Conservation (phyloP, 2,113 vertebrate genomes). For the Ameiurus melas region DNA sequence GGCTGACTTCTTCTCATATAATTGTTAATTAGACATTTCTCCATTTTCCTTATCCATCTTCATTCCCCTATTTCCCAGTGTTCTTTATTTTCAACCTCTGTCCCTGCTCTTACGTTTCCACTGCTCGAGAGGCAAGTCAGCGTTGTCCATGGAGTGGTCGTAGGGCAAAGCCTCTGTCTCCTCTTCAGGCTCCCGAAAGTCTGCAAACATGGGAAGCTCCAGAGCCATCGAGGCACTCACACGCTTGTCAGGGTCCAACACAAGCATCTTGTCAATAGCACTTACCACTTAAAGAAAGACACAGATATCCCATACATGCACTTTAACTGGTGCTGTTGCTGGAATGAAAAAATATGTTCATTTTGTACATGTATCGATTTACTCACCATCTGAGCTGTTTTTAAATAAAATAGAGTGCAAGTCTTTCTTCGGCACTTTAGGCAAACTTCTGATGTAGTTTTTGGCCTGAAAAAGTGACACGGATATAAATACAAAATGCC, state of each 20-base stretch:
- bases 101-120: slow-evolving; percentile 86
- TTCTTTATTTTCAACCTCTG: neutral
- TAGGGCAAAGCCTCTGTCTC: slow-evolving; percentile 86
- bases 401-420: slow-evolving; percentile 82
- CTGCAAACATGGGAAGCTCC: slow-evolving; percentile 83
- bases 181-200: slow-evolving; percentile 84
- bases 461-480: slow-evolving; percentile 78
- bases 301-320: neutral
- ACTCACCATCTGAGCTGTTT: slow-evolving; percentile 82
- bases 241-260: slow-evolving; percentile 87
- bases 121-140: slow-evolving; percentile 84
- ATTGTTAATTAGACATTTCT: neutral
- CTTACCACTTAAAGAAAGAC: slow-evolving; percentile 75
- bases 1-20: neutral
- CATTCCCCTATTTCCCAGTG: neutral
- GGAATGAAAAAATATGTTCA: neutral
- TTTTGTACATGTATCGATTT: neutral
- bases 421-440: slow-evolving; percentile 91
- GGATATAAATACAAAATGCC: neutral
- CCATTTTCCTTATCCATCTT: neutral
- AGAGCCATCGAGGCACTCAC: slow-evolving; percentile 85
- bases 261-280: slow-evolving; percentile 90
- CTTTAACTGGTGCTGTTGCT: neutral
- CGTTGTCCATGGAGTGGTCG: slow-evolving; percentile 85
- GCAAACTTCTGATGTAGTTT: slow-evolving; percentile 88